Percentiles rank a stretch among this genome's conserved stretches.
Evolutionary conservation across 2,888 invertebrate genomes (phyloP).

Genomic region (Nemoura dubitans): DNA sequence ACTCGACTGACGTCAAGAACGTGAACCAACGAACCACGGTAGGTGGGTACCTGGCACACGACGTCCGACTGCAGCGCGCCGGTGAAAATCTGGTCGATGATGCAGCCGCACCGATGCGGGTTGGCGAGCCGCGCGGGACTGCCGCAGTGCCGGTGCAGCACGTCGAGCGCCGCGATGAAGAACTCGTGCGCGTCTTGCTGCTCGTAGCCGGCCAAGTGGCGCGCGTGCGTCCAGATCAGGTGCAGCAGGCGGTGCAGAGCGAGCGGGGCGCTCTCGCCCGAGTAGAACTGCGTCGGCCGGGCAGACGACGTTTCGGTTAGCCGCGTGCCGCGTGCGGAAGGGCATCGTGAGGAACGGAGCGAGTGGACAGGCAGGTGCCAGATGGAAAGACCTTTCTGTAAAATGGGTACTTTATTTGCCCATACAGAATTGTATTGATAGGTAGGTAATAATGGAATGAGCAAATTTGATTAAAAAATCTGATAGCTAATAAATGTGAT

Average conservation of each 20-base stretch:
- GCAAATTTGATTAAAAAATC: too few species aligned
- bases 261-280: constrained; percentile 86
- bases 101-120: constrained; percentile 83
- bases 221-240: constrained; percentile 96
- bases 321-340: too few species aligned
- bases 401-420: too few species aligned
- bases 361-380: too few species aligned
- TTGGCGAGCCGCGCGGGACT: constrained; percentile 53
- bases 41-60: constrained; percentile 88
- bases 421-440: too few species aligned
- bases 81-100: constrained; percentile 97
- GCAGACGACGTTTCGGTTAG: neutral
- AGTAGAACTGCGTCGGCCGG: constrained; percentile 81
- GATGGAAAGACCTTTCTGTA: too few species aligned
- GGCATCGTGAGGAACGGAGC: too few species aligned
- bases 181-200: constrained; percentile 99
- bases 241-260: constrained; percentile 90
- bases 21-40: too few species aligned
- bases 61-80: constrained; percentile 96
- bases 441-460: too few species aligned
- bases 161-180: constrained; percentile 93
- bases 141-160: constrained; percentile 83
- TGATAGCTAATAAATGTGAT: too few species aligned
- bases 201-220: constrained; percentile 93
- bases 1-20: too few species aligned